Evolutionary conservation across 2,797 vertebrate genomes (phyloP).

Genomic region (Aphelocoma californica): DNA sequence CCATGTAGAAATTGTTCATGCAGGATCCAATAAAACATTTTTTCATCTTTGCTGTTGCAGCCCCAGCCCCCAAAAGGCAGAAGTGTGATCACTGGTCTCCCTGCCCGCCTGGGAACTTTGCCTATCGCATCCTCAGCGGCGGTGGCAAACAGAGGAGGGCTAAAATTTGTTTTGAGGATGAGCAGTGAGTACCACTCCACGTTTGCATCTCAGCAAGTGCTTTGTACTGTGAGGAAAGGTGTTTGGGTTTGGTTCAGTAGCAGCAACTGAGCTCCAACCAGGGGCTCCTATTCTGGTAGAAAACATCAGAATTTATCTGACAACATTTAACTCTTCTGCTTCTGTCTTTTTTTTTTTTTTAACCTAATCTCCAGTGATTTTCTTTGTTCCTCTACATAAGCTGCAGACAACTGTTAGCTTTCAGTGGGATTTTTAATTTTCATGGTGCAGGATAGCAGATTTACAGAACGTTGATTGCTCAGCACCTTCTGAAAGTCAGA

Average conservation of each 20-base stretch:
- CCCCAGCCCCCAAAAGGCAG: slow-evolving; percentile 69
- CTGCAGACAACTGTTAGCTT: neutral
- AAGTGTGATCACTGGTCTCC: slow-evolving; percentile 76
- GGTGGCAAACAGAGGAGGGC: slow-evolving; percentile 46
- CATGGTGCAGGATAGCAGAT: neutral
- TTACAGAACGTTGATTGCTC: neutral
- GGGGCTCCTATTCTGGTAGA: neutral
- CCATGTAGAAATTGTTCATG: neutral
- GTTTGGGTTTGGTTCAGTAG: neutral
- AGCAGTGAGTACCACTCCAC: slow-evolving; percentile 69
- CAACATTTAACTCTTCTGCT: neutral
- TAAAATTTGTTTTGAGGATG: slow-evolving; percentile 78
- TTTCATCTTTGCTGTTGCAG: slow-evolving; percentile 26
- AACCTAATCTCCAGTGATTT: neutral
- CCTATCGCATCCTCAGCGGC: slow-evolving; percentile 73
- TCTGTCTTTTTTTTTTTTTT: neutral
- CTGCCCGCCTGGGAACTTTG: slow-evolving; percentile 49
- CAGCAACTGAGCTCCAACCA: neutral
- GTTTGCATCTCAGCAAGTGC: neutral
- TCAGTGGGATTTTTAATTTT: neutral
- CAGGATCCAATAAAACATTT: neutral
- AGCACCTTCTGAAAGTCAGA: neutral
- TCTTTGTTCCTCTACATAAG: neutral
- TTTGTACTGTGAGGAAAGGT: neutral
- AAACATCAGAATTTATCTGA: neutral